Conservation (phyloP, 2,113 vertebrate species). For the Bombycilla garrulus region DNA sequence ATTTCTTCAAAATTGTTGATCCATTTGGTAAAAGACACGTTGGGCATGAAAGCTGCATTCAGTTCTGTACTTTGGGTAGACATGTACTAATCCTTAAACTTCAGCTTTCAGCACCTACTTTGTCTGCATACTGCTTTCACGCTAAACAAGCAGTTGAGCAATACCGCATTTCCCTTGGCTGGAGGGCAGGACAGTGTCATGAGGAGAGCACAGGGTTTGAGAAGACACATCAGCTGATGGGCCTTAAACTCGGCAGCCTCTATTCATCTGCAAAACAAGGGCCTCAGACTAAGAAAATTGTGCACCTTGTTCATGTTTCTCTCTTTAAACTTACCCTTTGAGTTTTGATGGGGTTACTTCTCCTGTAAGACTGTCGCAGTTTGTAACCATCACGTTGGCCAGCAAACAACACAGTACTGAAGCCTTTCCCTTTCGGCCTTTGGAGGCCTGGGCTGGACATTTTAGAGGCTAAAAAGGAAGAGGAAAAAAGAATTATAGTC, state of each 20-base stretch:
- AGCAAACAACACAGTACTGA: background rate
- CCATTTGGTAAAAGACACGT: background rate
- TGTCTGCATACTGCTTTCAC: background rate
- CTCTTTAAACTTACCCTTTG: background rate
- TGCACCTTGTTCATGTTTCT: background rate
- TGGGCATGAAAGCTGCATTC: background rate
- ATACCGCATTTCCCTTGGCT: background rate
- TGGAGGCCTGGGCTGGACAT: background rate
- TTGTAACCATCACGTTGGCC: background rate
- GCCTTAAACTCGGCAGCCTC: background rate
- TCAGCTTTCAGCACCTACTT: background rate
- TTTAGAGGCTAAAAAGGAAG: background rate
- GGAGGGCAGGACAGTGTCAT: background rate
- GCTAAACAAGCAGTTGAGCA: background rate
- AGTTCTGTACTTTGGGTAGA: background rate
- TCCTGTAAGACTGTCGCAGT: background rate
- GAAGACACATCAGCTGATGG: background rate
- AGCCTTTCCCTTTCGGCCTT: background rate
- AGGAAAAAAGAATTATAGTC: rapidly evolving
- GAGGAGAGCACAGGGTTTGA: background rate
- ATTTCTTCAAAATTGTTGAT: background rate
- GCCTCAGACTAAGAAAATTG: background rate
- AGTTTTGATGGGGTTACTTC: background rate
- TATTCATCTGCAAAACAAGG: background rate
- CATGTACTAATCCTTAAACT: background rate